Evolutionary conservation across 2,797 vertebrate species (phyloP).

Genomic region (Calcarius lapponicus): DNA sequence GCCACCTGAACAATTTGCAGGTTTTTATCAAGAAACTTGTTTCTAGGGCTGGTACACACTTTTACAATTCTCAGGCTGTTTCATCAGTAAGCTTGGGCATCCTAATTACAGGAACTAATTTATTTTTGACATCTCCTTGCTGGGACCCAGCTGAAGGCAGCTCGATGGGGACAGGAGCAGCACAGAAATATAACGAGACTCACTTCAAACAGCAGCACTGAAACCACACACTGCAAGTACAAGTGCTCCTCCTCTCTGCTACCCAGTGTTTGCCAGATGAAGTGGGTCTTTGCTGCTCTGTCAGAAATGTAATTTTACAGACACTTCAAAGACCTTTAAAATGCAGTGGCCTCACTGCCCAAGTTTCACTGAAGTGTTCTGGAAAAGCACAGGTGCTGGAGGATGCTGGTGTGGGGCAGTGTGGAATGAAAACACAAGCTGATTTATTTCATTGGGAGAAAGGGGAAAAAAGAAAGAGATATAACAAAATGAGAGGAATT

Average conservation of each 20-base stretch:
- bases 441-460: neutral
- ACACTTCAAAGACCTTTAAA: neutral
- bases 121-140: neutral
- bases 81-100: fast-evolving
- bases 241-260: neutral
- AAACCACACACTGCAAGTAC: fast-evolving
- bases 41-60: fast-evolving
- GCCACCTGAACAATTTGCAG: neutral
- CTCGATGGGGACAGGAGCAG: fast-evolving
- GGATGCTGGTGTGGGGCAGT: neutral
- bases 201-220: neutral
- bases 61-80: neutral
- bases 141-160: neutral
- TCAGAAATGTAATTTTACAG: neutral
- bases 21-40: neutral
- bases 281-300: neutral
- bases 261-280: neutral
- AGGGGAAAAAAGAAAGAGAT: fast-evolving
- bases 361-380: neutral
- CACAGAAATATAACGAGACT: neutral
- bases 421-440: neutral
- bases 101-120: neutral
- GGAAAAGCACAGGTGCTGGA: neutral
- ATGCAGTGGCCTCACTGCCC: fast-evolving
- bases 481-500: neutral